Conservation (phyloP, 2,113 vertebrate species). For the Percopsis transmontana region DNA sequence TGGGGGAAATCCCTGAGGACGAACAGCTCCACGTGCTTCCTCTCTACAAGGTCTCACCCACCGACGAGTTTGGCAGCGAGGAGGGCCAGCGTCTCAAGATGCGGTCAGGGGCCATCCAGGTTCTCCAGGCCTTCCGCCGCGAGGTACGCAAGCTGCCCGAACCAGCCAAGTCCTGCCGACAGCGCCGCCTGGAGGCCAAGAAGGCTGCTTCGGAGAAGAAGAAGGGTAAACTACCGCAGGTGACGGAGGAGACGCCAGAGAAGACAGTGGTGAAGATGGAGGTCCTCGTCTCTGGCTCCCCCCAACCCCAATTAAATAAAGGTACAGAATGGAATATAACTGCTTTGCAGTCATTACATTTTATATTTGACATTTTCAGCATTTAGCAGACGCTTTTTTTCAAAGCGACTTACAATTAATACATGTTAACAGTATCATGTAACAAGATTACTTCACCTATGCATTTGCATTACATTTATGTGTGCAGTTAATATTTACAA, state of each 20-base stretch:
- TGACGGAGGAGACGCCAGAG: constrained; percentile 84
- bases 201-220: constrained; percentile 93
- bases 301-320: constrained; percentile 76
- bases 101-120: constrained; percentile 91
- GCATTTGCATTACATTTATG: too few relatives aligned
- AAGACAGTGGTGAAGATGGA: constrained; percentile 80
- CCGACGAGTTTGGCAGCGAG: constrained; percentile 91
- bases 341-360: constrained; percentile 12
- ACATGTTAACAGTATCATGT: too few relatives aligned
- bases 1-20: constrained; percentile 88
- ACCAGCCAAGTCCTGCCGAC: constrained; percentile 94
- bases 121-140: constrained; percentile 89
- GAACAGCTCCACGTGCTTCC: constrained; percentile 97
- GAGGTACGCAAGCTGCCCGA: constrained; percentile 94
- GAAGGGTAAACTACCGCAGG: constrained; percentile 90
- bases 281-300: constrained; percentile 64
- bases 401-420: too few relatives aligned
- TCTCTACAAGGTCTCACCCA: constrained; percentile 88
- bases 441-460: too few relatives aligned
- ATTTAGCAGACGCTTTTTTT: too few relatives aligned
- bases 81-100: constrained; percentile 91
- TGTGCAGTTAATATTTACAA: too few relatives aligned
- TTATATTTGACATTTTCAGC: too few relatives aligned
- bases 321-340: constrained; percentile 47
- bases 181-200: constrained; percentile 91